Evolutionary conservation across 2,113 vertebrate species (phyloP).

Genomic region (Ailuropoda melanoleuca): DNA sequence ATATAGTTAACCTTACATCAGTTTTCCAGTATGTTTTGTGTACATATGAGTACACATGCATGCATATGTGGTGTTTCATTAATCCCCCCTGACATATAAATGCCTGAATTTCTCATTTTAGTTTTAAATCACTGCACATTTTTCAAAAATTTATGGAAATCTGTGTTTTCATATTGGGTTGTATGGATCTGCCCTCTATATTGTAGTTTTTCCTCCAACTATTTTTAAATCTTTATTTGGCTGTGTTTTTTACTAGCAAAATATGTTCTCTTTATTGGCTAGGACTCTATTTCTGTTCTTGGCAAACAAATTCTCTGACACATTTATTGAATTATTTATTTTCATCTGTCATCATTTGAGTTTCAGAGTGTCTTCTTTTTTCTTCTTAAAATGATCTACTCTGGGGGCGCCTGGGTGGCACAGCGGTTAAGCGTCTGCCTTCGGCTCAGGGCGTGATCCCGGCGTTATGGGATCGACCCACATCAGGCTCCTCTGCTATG

Average conservation of each 20-base stretch:
- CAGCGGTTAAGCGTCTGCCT: no score
- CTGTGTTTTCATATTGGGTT: neutral
- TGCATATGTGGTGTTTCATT: neutral
- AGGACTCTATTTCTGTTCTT: neutral
- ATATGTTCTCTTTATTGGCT: neutral
- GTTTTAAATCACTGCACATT: neutral
- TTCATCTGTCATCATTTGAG: neutral
- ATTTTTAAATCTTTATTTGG: neutral
- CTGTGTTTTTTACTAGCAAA: neutral
- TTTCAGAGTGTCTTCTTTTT: neutral
- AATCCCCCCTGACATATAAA: neutral
- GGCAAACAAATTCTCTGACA: neutral
- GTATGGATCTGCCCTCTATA: neutral
- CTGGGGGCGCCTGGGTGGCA: no score
- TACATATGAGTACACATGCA: neutral
- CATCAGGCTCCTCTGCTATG: no score
- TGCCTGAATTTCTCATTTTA: neutral
- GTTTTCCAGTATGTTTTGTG: neutral
- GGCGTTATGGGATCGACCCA: no score
- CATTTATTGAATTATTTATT: neutral
- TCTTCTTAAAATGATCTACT: neutral
- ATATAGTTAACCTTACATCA: neutral
- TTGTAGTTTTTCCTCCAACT: neutral
- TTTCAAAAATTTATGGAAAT: neutral
- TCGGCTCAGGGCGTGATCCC: no score